Percentiles rank a stretch among this genome's conserved stretches.
phyloP scores from a whole-genome alignment of 2,797 vertebrate species.

The Acanthis flammea region DNA sequence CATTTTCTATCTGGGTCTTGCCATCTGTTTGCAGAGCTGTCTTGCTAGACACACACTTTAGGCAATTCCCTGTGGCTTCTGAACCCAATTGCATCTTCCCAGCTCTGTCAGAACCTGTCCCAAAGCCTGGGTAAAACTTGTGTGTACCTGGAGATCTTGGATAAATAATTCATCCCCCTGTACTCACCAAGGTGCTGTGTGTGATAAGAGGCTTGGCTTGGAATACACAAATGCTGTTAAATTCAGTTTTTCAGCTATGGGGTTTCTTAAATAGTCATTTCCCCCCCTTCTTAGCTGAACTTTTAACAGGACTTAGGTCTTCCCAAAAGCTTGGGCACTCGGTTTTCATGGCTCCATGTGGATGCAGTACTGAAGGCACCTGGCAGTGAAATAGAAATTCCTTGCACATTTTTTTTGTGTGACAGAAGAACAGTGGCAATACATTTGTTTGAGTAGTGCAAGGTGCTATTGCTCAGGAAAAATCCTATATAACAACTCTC shows the following conservation, averaged over 20 bases:
- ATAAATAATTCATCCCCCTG: background rate
- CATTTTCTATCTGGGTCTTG: conserved; percentile 59
- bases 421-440: background rate
- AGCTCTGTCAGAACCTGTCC: background rate
- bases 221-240: background rate
- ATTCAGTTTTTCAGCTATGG: background rate
- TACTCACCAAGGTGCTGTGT: background rate
- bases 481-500: background rate
- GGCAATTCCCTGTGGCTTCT: conserved; percentile 19
- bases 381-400: background rate
- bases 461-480: background rate
- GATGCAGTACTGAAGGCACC: background rate
- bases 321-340: background rate
- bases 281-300: rapidly evolving
- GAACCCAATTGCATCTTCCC: background rate
- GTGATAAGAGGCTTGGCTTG: background rate
- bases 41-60: conserved; percentile 51
- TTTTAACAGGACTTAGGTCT: background rate
- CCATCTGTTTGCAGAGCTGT: conserved; percentile 65
- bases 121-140: background rate
- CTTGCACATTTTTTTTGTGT: background rate
- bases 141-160: background rate
- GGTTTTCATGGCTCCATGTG: background rate
- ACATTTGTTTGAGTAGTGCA: background rate
- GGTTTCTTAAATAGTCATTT: background rate